phyloP scores from a whole-genome alignment of 1,140 invertebrate species.

The Drosophila lacteicornis region DNA sequence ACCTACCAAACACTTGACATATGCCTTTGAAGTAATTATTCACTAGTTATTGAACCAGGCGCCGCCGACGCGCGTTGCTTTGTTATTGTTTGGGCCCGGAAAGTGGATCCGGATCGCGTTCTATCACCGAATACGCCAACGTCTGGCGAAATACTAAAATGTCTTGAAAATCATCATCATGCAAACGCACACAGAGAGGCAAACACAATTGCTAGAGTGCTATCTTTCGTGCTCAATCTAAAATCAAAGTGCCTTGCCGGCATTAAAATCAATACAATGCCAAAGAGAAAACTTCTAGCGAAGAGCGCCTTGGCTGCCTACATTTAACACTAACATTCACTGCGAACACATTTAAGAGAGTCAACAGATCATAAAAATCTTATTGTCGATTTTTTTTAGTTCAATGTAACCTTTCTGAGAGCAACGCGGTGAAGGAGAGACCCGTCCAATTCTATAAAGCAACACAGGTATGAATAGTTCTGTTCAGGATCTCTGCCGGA shows the following conservation, averaged over 20 bases:
- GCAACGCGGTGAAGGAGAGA: too few relatives aligned
- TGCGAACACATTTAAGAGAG: constrained; percentile 11
- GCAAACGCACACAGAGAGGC: constrained; percentile 36
- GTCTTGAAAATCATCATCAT: constrained; percentile 31
- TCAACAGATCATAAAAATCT: not conserved
- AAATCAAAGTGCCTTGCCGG: constrained; percentile 49
- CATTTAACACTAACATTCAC: constrained; percentile 29
- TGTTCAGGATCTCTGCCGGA: too few relatives aligned
- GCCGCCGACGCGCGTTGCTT: not conserved
- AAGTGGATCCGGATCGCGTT: constrained; percentile 4
- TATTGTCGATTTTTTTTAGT: not conserved
- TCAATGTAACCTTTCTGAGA: not conserved
- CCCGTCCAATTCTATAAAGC: too few relatives aligned
- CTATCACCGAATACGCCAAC: constrained; percentile 45
- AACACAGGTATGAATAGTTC: too few relatives aligned
- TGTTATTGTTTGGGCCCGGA: constrained; percentile 7
- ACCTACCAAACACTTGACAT: constrained; percentile 35
- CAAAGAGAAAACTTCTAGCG: constrained; percentile 2
- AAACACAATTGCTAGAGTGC: constrained; percentile 21
- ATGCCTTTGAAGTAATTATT: constrained; percentile 23
- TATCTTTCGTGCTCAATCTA: constrained; percentile 55
- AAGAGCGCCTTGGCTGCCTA: not conserved
- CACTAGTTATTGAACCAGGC: constrained; percentile 14
- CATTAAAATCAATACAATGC: constrained; percentile 51
- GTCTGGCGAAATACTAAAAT: constrained; percentile 60